phyloP scores from a whole-genome alignment of 2,888 invertebrate genomes.

The Exephanes ischioxanthus region DNA sequence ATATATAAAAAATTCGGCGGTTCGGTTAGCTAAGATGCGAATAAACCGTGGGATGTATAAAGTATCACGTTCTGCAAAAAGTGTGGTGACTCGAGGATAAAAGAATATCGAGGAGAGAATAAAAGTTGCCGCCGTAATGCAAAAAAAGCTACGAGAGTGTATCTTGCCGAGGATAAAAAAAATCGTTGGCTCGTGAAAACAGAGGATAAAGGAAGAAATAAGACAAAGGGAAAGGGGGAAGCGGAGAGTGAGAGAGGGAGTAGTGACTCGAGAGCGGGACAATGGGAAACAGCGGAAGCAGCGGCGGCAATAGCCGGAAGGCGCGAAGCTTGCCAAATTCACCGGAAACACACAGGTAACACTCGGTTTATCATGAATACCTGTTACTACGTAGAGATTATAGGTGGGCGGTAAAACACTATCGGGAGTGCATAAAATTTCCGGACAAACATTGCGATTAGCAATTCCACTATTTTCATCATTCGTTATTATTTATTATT shows the following conservation, averaged over 20 bases:
- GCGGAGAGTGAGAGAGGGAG: conserved; percentile 50
- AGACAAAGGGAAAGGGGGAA: conserved; percentile 2
- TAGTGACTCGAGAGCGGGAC: conserved; percentile 56
- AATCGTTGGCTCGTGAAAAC: conserved; percentile 55
- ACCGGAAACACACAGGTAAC: conserved; percentile 90
- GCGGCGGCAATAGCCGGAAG: conserved; percentile 86
- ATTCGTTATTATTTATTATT: not conserved
- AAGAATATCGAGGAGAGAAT: conserved; percentile 24
- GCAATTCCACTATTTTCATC: not conserved
- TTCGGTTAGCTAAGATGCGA: not conserved
- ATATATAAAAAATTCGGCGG: not conserved
- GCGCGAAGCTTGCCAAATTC: conserved; percentile 92
- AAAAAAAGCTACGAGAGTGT: conserved; percentile 42
- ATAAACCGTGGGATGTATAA: conserved; percentile 9
- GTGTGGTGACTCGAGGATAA: conserved; percentile 2
- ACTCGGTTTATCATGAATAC: not conserved
- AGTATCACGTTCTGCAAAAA: not conserved
- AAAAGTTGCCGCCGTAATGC: not conserved
- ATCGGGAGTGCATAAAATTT: not conserved
- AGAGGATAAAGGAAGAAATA: conserved; percentile 27
- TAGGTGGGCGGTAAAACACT: not conserved
- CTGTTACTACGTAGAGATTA: not conserved
- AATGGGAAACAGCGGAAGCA: conserved; percentile 82
- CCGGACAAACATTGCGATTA: not conserved
- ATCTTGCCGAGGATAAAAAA: conserved; percentile 41